Percentiles rank a stretch among this genome's conserved stretches.
These are phyloP conservation scores for Gasterosteus nipponicus DNA, from an alignment of 2,113 vertebrate genomes.

Conservation along the genomic window DNA sequence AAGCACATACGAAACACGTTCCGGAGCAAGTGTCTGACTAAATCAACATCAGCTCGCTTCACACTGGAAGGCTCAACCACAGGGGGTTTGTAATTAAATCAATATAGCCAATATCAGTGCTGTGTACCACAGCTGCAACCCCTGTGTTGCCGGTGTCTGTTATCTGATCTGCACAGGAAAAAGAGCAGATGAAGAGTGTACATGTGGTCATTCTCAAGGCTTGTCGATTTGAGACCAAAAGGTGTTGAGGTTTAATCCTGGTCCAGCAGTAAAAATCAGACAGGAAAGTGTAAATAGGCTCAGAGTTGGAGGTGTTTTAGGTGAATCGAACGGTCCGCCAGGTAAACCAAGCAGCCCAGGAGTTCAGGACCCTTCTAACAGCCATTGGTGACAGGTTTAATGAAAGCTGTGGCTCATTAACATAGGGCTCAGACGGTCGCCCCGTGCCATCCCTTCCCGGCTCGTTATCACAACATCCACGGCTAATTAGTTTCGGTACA, in stretches of 20 bases:
- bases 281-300: slow-evolving; percentile 54
- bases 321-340: slow-evolving; percentile 66
- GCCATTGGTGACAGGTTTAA: slow-evolving; percentile 66
- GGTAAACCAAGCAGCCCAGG: slow-evolving; percentile 64
- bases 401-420: slow-evolving; percentile 75
- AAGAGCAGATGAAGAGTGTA: background rate
- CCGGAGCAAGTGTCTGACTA: slow-evolving; percentile 34
- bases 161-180: slow-evolving; percentile 23
- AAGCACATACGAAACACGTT: slow-evolving; percentile 50
- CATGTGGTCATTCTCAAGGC: slow-evolving; percentile 7
- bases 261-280: background rate
- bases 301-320: slow-evolving; percentile 53
- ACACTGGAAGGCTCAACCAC: slow-evolving; percentile 20
- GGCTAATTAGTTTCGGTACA: slow-evolving; percentile 62
- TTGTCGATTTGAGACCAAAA: background rate
- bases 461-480: slow-evolving; percentile 61
- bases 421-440: slow-evolving; percentile 57
- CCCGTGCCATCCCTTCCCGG: slow-evolving; percentile 48
- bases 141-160: background rate
- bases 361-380: slow-evolving; percentile 65
- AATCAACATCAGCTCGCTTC: slow-evolving; percentile 55
- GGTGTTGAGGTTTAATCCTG: slow-evolving; percentile 18
- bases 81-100: slow-evolving; percentile 59
- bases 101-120: slow-evolving; percentile 46
- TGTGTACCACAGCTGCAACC: slow-evolving; percentile 48